Percentiles rank a stretch among this genome's conserved stretches.
Conservation (phyloP, 2,888 invertebrate species). For the Leuctra nigra region DNA sequence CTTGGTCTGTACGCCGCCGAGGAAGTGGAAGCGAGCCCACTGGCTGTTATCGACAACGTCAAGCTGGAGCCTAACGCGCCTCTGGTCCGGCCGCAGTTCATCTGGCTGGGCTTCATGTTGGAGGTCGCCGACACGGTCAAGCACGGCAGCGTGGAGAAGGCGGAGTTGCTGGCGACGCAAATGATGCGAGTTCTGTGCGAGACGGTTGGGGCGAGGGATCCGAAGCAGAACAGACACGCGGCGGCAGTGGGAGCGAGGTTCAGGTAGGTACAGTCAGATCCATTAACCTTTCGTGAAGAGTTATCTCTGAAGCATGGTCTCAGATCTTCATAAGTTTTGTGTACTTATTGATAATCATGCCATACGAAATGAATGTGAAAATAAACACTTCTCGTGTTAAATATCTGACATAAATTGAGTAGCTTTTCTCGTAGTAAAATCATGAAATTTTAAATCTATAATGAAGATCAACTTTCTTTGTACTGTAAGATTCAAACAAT, state of each 20-base stretch:
- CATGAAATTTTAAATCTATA: no score
- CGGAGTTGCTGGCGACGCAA: constrained; percentile 88
- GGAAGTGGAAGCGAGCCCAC: constrained; percentile 65
- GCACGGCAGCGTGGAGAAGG: constrained; percentile 92
- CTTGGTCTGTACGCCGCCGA: constrained; percentile 82
- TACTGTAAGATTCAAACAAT: no score
- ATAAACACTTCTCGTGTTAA: no score
- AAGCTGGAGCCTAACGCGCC: constrained; percentile 74
- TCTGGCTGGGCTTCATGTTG: constrained; percentile 75
- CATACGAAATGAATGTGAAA: no score
- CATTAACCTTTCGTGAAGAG: no score
- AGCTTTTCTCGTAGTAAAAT: no score
- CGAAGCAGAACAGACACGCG: constrained; percentile 75
- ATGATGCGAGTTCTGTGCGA: constrained; percentile 88
- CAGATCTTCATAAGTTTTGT: no score
- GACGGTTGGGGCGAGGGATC: constrained; percentile 64
- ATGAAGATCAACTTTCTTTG: no score
- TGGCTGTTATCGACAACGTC: constrained; percentile 81
- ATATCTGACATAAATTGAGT: no score
- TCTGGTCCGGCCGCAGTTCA: constrained; percentile 81
- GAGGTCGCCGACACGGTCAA: constrained; percentile 90
- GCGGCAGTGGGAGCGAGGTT: constrained; percentile 89
- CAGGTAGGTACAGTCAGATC: no score
- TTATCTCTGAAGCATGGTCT: no score
- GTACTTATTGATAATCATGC: no score